phyloP scores from a whole-genome alignment of 1,140 invertebrate species.

The Leptoteleia sp. region DNA sequence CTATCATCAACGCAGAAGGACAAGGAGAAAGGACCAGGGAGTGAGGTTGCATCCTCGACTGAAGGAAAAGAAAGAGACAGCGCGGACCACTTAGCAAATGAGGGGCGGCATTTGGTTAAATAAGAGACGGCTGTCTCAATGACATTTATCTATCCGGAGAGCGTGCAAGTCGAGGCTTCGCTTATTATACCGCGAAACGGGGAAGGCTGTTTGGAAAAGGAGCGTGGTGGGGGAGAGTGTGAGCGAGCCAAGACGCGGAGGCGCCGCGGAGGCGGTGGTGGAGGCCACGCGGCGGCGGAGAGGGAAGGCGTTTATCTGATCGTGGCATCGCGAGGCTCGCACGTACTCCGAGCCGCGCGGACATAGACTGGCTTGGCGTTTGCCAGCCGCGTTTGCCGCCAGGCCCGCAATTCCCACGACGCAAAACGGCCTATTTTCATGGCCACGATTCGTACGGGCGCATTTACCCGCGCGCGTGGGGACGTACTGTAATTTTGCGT shows the following conservation, averaged over 20 bases:
- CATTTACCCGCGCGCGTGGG: not conserved
- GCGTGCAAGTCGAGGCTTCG: slow-evolving; percentile 51
- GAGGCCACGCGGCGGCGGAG: slow-evolving; percentile 40
- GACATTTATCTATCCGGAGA: slow-evolving; percentile 62
- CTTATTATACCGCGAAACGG: slow-evolving; percentile 65
- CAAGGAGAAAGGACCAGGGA: slow-evolving; percentile 22
- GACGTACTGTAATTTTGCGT: slow-evolving; percentile 28
- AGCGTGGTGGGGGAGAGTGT: slow-evolving; percentile 61
- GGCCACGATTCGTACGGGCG: slow-evolving; percentile 10
- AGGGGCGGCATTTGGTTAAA: slow-evolving; percentile 59
- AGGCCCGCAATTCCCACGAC: slow-evolving; percentile 61
- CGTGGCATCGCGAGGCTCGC: slow-evolving; percentile 74
- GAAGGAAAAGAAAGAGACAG: slow-evolving; percentile 38
- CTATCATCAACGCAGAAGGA: slow-evolving; percentile 20
- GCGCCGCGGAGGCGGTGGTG: slow-evolving; percentile 36
- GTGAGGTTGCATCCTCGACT: slow-evolving; percentile 14
- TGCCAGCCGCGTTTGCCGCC: slow-evolving; percentile 52
- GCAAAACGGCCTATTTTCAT: slow-evolving; percentile 47
- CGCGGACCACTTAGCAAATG: slow-evolving; percentile 55
- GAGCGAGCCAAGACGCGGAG: slow-evolving; percentile 52
- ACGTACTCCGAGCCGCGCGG: slow-evolving; percentile 71
- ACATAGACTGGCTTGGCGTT: slow-evolving; percentile 41
- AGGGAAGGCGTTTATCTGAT: slow-evolving; percentile 73
- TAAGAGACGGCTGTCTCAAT: slow-evolving; percentile 64
- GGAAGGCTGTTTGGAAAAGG: slow-evolving; percentile 63